Conservation (phyloP, 1,140 invertebrate species). For the Philopotamus ludificatus region DNA sequence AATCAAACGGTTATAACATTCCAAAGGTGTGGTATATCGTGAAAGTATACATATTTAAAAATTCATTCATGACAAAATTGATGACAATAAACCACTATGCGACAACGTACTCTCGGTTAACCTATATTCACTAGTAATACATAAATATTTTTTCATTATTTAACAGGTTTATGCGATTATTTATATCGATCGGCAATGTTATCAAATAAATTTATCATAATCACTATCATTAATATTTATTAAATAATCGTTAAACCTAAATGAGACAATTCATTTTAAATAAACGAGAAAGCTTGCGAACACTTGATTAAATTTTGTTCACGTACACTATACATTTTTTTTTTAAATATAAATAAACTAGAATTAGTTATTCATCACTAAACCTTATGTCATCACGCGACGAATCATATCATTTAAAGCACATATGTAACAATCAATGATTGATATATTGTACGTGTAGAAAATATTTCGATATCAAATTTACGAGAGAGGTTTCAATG, state of each 20-base stretch:
- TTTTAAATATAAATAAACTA: constrained; percentile 11
- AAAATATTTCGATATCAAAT: too few species aligned
- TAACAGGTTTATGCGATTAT: constrained; percentile 3
- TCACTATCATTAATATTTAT: background rate
- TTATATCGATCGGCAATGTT: background rate
- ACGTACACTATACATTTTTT: constrained; percentile 17
- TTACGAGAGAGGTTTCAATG: too few species aligned
- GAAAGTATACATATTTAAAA: too few species aligned
- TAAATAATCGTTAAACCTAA: constrained; percentile 16
- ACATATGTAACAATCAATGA: constrained; percentile 1
- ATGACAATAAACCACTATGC: constrained; percentile 17
- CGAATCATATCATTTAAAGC: background rate
- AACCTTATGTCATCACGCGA: background rate
- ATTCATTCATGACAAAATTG: too few species aligned
- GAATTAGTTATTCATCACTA: constrained; percentile 7
- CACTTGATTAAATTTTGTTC: constrained; percentile 14
- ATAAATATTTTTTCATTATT: constrained; percentile 18
- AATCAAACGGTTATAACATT: too few species aligned
- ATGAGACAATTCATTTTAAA: constrained; percentile 19
- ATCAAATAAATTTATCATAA: constrained; percentile 1
- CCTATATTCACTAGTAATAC: constrained; percentile 23
- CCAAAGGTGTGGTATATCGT: too few species aligned
- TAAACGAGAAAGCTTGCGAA: constrained; percentile 17
- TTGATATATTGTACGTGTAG: too few species aligned
- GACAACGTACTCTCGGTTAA: constrained; percentile 12